Evolutionary conservation across 2,797 vertebrate genomes (phyloP).

Genomic region (Gymnodraco acuticeps): DNA sequence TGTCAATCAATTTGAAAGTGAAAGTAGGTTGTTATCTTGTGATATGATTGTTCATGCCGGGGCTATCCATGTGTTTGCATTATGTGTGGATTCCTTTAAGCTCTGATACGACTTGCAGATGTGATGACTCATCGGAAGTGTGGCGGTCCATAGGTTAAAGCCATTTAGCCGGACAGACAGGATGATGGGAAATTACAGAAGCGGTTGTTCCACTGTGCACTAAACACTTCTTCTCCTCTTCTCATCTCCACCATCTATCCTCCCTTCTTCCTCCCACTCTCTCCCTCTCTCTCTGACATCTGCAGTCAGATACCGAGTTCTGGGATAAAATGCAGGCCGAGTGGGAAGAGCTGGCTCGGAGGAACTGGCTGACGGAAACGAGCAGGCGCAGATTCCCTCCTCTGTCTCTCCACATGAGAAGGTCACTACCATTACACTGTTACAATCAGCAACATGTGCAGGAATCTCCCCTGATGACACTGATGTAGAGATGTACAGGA

Average conservation of each 20-base stretch:
- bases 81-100: neutral
- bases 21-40: neutral
- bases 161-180: constrained; percentile 30
- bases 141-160: constrained; percentile 31
- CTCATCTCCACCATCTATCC: neutral
- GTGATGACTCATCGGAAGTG: constrained; percentile 52
- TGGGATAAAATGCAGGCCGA: constrained; percentile 99
- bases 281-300: constrained; percentile 26
- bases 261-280: too few species aligned
- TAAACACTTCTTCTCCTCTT: constrained; percentile 48
- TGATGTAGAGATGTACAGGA: neutral
- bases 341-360: constrained; percentile 98
- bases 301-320: constrained; percentile 98
- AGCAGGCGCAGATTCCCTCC: constrained; percentile 86
- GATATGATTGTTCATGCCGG: neutral
- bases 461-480: constrained; percentile 1
- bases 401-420: constrained; percentile 94
- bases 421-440: constrained; percentile 80
- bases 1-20: neutral
- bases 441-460: constrained; percentile 7
- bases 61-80: neutral
- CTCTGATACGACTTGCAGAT: constrained; percentile 37
- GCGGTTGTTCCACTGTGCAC: constrained; percentile 41
- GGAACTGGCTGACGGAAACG: constrained; percentile 98
- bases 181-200: constrained; percentile 52